Evolutionary conservation across 2,797 vertebrate genomes (phyloP).

Genomic region (Neostethus bicornis): DNA sequence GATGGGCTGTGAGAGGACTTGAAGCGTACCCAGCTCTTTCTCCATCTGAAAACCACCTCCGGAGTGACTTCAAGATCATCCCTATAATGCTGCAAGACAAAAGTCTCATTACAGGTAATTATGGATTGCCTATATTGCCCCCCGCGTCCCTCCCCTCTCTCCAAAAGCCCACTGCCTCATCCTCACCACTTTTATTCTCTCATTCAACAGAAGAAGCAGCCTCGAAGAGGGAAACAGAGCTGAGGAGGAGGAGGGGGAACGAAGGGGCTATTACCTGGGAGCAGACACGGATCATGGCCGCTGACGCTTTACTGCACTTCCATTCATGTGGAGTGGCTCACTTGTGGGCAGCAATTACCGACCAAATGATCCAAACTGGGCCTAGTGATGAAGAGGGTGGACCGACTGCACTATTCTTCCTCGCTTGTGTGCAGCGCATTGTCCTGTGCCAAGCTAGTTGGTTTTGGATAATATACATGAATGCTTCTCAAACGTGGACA

Average conservation of each 20-base stretch:
- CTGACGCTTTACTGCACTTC: slow-evolving; percentile 79
- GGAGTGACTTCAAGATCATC: slow-evolving; percentile 92
- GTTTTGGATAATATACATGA: slow-evolving; percentile 2
- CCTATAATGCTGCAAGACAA: slow-evolving; percentile 92
- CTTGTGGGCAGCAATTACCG: slow-evolving; percentile 81
- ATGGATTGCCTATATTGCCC: slow-evolving; percentile 84
- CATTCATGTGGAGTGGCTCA: slow-evolving; percentile 85
- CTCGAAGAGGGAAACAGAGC: slow-evolving; percentile 41
- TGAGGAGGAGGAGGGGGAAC: slow-evolving; percentile 14
- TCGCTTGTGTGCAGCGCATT: slow-evolving; percentile 42
- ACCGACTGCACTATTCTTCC: slow-evolving; percentile 55
- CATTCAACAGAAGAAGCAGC: slow-evolving; percentile 67
- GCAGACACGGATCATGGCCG: slow-evolving; percentile 74
- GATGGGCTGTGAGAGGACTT: slow-evolving; percentile 74
- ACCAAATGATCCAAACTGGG: slow-evolving; percentile 81
- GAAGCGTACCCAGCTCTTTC: slow-evolving; percentile 68
- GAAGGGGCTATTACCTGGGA: slow-evolving; percentile 77
- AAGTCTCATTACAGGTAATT: slow-evolving; percentile 97
- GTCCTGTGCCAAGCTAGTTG: slow-evolving; percentile 21
- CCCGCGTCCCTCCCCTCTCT: slow-evolving; percentile 44
- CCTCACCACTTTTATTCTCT: slow-evolving; percentile 78
- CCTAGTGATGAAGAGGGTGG: slow-evolving; percentile 68
- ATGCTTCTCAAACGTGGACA: neutral
- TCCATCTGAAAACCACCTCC: slow-evolving; percentile 81
- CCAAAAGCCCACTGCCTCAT: slow-evolving; percentile 46